A percentile compares a stretch with the other conserved stretches of the same genome.
Evolutionary conservation across 1,140 invertebrate species (phyloP).

Genomic region (Cydia pomonella): DNA sequence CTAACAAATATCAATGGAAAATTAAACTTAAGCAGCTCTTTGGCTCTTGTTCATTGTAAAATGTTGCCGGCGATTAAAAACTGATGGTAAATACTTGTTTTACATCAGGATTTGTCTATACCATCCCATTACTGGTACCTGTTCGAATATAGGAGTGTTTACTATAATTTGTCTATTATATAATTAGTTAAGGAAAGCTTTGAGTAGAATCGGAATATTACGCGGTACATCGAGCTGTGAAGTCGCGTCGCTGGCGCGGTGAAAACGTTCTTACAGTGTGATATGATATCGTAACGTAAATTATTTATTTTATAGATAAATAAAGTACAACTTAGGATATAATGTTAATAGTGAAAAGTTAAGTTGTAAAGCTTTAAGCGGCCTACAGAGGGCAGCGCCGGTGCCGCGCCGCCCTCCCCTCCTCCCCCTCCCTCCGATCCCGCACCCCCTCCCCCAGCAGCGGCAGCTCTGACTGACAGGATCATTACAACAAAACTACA

Average conservation of each 20-base stretch:
- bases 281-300: conserved; percentile 3
- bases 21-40: too few relatives aligned
- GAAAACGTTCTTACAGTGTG: not conserved
- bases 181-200: too few relatives aligned
- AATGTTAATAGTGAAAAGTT: conserved; percentile 16
- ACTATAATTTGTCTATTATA: too few relatives aligned
- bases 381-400: conserved; percentile 12
- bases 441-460: not conserved
- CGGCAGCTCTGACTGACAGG: not conserved
- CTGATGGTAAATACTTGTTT: too few relatives aligned
- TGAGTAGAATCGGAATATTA: too few relatives aligned
- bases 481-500: not conserved
- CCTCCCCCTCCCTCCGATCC: not conserved
- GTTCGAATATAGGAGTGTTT: too few relatives aligned
- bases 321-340: conserved; percentile 24
- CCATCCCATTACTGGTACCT: too few relatives aligned
- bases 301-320: conserved; percentile 29
- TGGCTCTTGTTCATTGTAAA: too few relatives aligned
- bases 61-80: too few relatives aligned
- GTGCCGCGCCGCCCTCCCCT: not conserved
- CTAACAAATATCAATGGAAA: too few relatives aligned
- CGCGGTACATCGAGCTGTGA: not conserved
- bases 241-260: not conserved
- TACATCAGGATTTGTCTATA: too few relatives aligned
- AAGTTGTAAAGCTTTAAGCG: conserved; percentile 30